These are phyloP conservation scores for Epinephelus lanceolatus DNA, from an alignment of 2,113 vertebrate species.

Conservation along the genomic window DNA sequence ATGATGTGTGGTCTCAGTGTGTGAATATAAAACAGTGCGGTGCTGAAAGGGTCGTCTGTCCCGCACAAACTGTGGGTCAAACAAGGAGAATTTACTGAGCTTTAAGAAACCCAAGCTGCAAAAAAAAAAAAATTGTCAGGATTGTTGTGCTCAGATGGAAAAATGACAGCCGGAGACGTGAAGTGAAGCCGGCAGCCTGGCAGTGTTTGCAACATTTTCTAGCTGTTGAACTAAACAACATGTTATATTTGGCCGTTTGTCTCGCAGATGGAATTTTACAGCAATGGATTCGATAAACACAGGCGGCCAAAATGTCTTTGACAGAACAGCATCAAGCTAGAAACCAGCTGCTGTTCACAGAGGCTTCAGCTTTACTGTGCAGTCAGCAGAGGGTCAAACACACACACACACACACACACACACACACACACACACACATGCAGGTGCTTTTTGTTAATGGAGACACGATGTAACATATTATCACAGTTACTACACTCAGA, in stretches of 20 bases:
- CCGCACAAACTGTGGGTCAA: conserved; percentile 7
- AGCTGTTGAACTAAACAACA: conserved; percentile 56
- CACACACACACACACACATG: no score
- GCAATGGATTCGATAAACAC: conserved; percentile 69
- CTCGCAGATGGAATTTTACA: conserved; percentile 59
- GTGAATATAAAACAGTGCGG: conserved; percentile 21
- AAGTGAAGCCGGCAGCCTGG: conserved; percentile 4
- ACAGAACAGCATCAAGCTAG: conserved; percentile 51
- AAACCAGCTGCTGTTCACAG: conserved; percentile 57
- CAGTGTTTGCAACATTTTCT: conserved; percentile 51
- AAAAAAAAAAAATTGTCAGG: conserved; percentile 1
- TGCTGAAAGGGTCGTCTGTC: conserved; percentile 31
- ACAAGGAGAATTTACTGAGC: conserved; percentile 38
- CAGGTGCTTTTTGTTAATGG: background rate
- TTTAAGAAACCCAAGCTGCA: conserved; percentile 12
- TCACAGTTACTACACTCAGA: background rate
- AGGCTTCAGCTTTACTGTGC: background rate
- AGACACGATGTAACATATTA: no score
- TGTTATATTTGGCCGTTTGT: conserved; percentile 60
- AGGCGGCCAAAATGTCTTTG: conserved; percentile 39
- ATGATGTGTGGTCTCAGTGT: conserved; percentile 29
- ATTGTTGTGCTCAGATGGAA: conserved; percentile 31
- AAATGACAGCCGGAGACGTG: conserved; percentile 38
- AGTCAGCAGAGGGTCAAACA: background rate
- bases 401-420: no score